These are phyloP conservation scores for Alligator mississippiensis DNA, from an alignment of 2,113 vertebrate genomes.

Conservation along the genomic window DNA sequence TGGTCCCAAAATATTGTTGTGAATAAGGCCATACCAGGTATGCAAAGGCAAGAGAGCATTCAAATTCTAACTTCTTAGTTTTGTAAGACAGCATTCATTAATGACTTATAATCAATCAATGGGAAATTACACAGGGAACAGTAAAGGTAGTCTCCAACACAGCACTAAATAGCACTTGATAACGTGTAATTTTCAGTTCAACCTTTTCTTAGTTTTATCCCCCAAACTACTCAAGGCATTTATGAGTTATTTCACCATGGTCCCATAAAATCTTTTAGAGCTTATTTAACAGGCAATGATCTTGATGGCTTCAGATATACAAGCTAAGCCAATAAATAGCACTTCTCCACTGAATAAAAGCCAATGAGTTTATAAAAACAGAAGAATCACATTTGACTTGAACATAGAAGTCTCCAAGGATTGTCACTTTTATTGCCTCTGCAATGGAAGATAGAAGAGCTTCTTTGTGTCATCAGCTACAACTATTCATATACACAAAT, in stretches of 20 bases:
- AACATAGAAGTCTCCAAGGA: neutral
- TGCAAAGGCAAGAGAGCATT: constrained; percentile 3
- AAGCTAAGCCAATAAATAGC: constrained; percentile 16
- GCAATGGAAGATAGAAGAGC: neutral
- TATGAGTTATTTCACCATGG: constrained; percentile 17
- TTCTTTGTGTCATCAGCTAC: neutral
- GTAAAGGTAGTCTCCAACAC: neutral
- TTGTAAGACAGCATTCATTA: neutral
- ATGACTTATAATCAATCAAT: neutral
- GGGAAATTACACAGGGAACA: neutral
- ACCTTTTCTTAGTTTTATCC: neutral
- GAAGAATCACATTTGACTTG: neutral
- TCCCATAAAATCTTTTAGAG: neutral
- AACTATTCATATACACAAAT: neutral
- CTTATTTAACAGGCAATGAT: neutral
- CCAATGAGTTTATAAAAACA: constrained; percentile 22
- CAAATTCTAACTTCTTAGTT: neutral
- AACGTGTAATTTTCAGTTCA: neutral
- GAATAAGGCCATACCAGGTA: neutral
- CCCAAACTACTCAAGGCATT: neutral
- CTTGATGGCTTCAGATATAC: constrained; percentile 1
- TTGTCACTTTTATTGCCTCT: neutral
- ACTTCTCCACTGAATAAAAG: constrained; percentile 31
- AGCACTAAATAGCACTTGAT: neutral
- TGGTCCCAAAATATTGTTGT: neutral